Base-by-base conservation (phyloP, 1,140 invertebrate species). In the Drosophila nannoptera region DNA sequence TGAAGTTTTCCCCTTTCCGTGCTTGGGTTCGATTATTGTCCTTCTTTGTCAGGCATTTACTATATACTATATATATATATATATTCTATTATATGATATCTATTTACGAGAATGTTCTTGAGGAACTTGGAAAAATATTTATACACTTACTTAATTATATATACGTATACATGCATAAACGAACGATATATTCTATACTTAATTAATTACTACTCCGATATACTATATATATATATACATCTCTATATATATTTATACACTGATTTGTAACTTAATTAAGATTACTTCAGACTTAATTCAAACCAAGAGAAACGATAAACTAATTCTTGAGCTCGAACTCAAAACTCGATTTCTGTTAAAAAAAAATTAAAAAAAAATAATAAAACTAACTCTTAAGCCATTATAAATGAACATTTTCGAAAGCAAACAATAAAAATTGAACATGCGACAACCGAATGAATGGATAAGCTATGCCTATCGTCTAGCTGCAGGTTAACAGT, bases 201-300 rank as follows among this genome's bases (percentile, higher is more conserved):
- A 49, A 78, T 78, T 82, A 75, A 82, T 82, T 76, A 82, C 81
- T 78, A 82, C 42, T 70, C 68, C 68, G 64, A 71, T 67, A 61
- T 55, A 70, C 45, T 75, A 82, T 77, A 77, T 74, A 73, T 66
- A 80, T 81, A 75, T 76, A 60, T 40, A 61, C 29, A 61, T 48
- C 46, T 82, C 77, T 75, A 83, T 75, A 75, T 83, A 83, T 86
- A 84, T 84, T 81, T 87, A 84, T 84, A 84, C 77, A 86, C 78
- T 86, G 77, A 86, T 86, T 86, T 86, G 66, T 69, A 86, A 81
- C 63, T 59, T 84, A 81, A 87, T 86, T 86, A 77, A 81, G 68
- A 77, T 81, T 75, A 68, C 64, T 87, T 86, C 77, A 72, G 74
- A 86, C 73, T 84, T 80, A 84, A 84, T 86, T 77, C 62, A 62